Evolutionary conservation across 2,888 invertebrate genomes (phyloP), one percentile per base, ranked within the genome.

Genomic region (Pollenia labialis): DNA sequence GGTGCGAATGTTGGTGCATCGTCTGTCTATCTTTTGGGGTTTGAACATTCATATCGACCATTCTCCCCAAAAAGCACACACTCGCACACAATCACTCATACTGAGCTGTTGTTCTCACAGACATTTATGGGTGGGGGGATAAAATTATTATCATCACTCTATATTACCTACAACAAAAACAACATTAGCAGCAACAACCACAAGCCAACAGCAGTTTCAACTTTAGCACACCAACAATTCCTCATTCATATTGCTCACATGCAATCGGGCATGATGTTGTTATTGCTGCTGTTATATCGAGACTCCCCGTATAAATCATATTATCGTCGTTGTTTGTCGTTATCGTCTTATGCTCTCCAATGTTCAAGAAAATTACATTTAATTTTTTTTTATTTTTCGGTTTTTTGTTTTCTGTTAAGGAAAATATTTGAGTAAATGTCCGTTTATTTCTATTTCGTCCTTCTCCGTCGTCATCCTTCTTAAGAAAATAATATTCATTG

Each of bases 401-500:
- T 32, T 42, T 58, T 50, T 46, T 40, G 2, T 66, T 64, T 42
- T 44, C 14, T 40, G 16, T 42, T 6, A 56, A 56, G 12, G 8
- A 74, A 79, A 62, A 74, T 60, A 3, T 74, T 81, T 76, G 79
- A 87, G 89, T 85, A 85, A 80, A 85, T 85, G 79, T 85, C 84
- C 79, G 50, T 85, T 84, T 82, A 32, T 68, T 52, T 72, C 18
- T 79, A 60, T 32, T 44, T 58, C 66, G 71, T 83, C 84, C 80
- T 75, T 54, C 52, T 87, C 71, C 82, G 42, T 16, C 71, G 77
- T 77, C 71, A 76, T 77, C 85, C 76, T 85, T 84, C 75, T 64
- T 69, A 83, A 75, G 86, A 85, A 71, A 81, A 76, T 80, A 85
- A 85, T 74, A 81, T 87, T 84, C 87, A 88, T 83, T 88, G 88